Evolutionary conservation across 1,140 invertebrate species (phyloP), one percentile per base, ranked within the genome.

Genomic region (Drosophila lowei): DNA sequence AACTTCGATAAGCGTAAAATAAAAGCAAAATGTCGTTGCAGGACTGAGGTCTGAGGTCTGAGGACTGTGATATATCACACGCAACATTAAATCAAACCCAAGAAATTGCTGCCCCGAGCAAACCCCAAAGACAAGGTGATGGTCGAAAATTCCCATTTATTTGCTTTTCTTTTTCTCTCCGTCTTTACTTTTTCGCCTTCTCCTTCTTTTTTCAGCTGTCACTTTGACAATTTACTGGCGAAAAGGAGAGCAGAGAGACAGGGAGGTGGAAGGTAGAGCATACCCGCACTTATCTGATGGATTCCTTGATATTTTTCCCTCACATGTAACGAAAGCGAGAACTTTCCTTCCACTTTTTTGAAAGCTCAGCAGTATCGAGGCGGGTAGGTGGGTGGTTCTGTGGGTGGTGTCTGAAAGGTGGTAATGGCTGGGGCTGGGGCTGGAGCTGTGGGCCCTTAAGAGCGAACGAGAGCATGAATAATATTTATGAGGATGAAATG

Each of bases 401-500:
- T 23, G 23, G 23, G 18, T 28, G 21, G 4, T 38, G 34, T 13
- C 8, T 55, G 46, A 16, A 43, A 25, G 52, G 9, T 41, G 9
- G 11, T 1, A 2, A 15, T 16, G n/a, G 23, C 23, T 25, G 23
- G 23, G 23, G 5, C 23, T n/a, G 21, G 16, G 21, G 52, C 6
- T 46, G 52, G 59, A 4, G 23, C 23, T 25, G 38, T 28, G 11
- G 53, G 50, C 70, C 61, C 68, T 58, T 64, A 79, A 77, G 80
- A 85, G 72, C 58, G 68, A 85, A 84, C 72, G 80, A 73, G 80
- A 75, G 66, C 67, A 90, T 90, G 89, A 90, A 90, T 89, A 90
- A 90, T 90, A 90, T 90, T 90, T 90, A 90, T 90, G 89, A 84
- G 76, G 70, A 89, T 90, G 84, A 90, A 90, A 88, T 88, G 89